These are phyloP conservation scores for Drosophila anceps DNA, from an alignment of 2,888 invertebrate genomes.

Conservation along the genomic window DNA sequence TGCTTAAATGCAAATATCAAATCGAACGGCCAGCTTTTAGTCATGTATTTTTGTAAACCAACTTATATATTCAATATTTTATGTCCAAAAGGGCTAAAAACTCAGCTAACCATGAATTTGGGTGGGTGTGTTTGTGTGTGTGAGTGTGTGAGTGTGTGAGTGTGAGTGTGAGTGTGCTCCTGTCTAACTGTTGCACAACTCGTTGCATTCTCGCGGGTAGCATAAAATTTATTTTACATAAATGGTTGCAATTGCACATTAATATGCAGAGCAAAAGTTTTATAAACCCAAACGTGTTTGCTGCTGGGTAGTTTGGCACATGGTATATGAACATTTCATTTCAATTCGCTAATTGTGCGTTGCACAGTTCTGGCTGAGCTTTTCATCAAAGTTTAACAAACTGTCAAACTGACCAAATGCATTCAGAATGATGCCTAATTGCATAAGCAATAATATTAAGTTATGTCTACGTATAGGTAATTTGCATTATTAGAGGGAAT, in stretches of 20 bases:
- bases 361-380: slow-evolving; percentile 21
- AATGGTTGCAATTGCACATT: slow-evolving; percentile 68
- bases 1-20: slow-evolving; percentile 50
- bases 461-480: background rate
- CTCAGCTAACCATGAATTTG: slow-evolving; percentile 11
- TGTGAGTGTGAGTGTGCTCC: background rate
- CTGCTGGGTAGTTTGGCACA: slow-evolving; percentile 8
- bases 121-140: background rate
- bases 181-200: slow-evolving; percentile 38
- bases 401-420: slow-evolving; percentile 39
- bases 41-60: slow-evolving; percentile 54
- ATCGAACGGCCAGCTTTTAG: slow-evolving; percentile 27
- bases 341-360: slow-evolving; percentile 64
- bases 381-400: slow-evolving; percentile 15
- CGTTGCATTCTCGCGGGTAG: slow-evolving; percentile 63
- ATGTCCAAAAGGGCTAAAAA: slow-evolving; percentile 27
- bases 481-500: slow-evolving; percentile 1
- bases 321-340: slow-evolving; percentile 26
- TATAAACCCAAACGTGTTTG: slow-evolving; percentile 29
- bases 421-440: background rate
- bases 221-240: slow-evolving; percentile 74
- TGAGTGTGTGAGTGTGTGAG: background rate
- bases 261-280: slow-evolving; percentile 65
- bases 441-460: background rate
- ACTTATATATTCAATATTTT: slow-evolving; percentile 44